Evolutionary conservation across 2,888 invertebrate genomes (phyloP).

Genomic region (Iselma pallidipennis): DNA sequence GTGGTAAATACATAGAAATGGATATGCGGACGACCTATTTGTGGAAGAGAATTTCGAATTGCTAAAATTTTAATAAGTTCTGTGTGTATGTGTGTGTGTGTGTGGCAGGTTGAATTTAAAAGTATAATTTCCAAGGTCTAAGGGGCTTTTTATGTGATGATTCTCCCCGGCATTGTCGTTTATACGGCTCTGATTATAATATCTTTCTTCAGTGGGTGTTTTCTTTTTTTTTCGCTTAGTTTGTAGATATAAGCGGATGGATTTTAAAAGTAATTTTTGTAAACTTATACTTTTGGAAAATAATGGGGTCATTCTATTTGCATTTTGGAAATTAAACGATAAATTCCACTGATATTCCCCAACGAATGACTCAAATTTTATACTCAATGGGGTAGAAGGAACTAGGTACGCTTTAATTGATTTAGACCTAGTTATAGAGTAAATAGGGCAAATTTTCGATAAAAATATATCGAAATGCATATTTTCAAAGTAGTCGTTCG

Average conservation of each 20-base stretch:
- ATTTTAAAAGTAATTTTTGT: neutral
- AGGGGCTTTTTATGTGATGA: conserved; percentile 7
- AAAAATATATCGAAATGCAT: too few relatives aligned
- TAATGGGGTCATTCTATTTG: neutral
- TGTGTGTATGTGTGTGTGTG: neutral
- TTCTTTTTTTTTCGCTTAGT: neutral
- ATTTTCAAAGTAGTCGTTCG: neutral
- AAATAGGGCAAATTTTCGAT: too few relatives aligned
- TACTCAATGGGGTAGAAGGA: too few relatives aligned
- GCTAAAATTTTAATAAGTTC: conserved; percentile 16
- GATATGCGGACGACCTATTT: neutral
- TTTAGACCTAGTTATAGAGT: too few relatives aligned
- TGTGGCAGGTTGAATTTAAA: conserved; percentile 10
- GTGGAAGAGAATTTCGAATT: conserved; percentile 5
- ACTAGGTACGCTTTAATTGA: too few relatives aligned
- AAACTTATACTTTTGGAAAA: neutral
- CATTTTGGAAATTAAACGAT: neutral
- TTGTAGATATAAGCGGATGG: neutral
- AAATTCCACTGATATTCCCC: neutral
- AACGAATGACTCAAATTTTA: too few relatives aligned
- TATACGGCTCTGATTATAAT: conserved; percentile 10
- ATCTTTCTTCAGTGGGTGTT: neutral
- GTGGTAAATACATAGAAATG: neutral
- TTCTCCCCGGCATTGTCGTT: conserved; percentile 2
- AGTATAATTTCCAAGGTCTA: conserved; percentile 11